Conservation (phyloP, 2,113 vertebrate species). For the Cairina moschata region DNA sequence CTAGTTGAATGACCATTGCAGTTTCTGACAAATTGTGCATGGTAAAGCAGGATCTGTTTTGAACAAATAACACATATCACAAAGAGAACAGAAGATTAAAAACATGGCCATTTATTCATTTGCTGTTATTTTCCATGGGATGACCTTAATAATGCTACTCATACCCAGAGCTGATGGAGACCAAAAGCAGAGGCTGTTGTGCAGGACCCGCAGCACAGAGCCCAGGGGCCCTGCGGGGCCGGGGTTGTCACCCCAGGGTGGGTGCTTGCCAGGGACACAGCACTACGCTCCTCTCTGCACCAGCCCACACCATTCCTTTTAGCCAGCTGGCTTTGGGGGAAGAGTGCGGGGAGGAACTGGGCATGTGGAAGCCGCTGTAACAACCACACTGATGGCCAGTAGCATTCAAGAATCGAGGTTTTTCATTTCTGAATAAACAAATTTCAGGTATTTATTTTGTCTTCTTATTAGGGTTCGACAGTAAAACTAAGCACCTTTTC, state of each 20-base stretch:
- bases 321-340: neutral
- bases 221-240: neutral
- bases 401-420: neutral
- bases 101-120: fast-evolving
- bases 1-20: neutral
- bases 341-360: neutral
- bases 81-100: neutral
- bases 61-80: neutral
- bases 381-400: neutral
- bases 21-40: neutral
- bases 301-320: too few species aligned
- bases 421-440: neutral
- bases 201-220: neutral
- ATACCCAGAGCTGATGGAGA: neutral
- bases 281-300: neutral
- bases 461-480: neutral
- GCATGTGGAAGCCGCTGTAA: neutral
- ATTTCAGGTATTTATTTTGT: neutral
- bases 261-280: fast-evolving
- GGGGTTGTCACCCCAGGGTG: fast-evolving
- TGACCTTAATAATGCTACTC: too few species aligned
- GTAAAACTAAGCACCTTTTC: neutral
- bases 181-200: neutral
- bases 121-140: neutral
- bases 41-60: neutral